Conservation (phyloP, 2,113 vertebrate genomes). For the Catharus bicknelli region DNA sequence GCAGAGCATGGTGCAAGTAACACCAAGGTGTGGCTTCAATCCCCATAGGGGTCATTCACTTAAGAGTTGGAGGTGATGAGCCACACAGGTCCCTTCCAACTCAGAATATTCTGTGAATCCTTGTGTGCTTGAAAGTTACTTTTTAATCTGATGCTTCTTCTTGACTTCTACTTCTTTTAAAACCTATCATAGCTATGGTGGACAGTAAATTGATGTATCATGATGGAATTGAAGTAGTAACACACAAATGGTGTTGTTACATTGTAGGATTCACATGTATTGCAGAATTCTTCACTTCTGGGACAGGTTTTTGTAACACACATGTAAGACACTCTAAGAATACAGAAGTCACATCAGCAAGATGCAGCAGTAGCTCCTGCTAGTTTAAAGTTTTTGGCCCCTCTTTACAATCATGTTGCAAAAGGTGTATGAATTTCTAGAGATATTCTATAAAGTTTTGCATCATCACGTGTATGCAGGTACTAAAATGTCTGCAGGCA, state of each 20-base stretch:
- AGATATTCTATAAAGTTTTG: background rate
- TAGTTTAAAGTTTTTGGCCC: background rate
- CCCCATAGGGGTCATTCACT: background rate
- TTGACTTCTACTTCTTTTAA: background rate
- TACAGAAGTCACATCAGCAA: background rate
- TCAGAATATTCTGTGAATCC: background rate
- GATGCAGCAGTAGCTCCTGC: background rate
- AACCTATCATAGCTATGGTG: background rate
- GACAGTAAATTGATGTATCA: background rate
- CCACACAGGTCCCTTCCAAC: background rate
- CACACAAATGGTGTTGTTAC: background rate
- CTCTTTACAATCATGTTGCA: fast-evolving
- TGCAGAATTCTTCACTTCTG: background rate
- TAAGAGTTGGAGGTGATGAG: too few species aligned
- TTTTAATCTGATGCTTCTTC: background rate
- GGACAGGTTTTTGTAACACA: background rate
- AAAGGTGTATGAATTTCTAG: background rate
- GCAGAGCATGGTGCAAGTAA: background rate
- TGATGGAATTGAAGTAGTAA: background rate
- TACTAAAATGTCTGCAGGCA: background rate
- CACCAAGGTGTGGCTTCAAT: background rate
- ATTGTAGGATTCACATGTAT: background rate
- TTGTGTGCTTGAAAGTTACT: background rate
- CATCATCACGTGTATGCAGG: background rate
- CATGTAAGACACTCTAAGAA: background rate